Evolutionary conservation across 1,140 invertebrate species (phyloP).

Genomic region (Artemia franciscana): DNA sequence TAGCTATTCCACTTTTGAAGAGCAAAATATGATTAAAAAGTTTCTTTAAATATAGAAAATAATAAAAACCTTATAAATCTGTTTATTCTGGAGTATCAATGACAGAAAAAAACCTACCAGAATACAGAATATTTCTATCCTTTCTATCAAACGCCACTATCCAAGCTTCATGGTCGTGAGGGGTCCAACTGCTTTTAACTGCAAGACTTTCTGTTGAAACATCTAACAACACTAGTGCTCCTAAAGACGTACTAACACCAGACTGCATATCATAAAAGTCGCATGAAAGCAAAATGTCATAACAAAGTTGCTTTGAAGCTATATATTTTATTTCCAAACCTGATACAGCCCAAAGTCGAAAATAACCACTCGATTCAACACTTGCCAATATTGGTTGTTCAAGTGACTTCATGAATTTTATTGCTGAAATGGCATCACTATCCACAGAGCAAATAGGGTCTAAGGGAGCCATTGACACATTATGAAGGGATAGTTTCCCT

Average conservation of each 20-base stretch:
- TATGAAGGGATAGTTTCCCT: constrained; percentile 8
- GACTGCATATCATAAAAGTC: constrained; percentile 37
- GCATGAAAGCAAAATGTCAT: constrained; percentile 34
- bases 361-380: background rate
- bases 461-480: background rate
- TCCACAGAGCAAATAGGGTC: constrained; percentile 4
- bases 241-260: constrained; percentile 50
- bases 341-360: background rate
- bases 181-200: constrained; percentile 27
- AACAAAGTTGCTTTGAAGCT: constrained; percentile 13
- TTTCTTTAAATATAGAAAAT: no score
- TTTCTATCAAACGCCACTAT: constrained; percentile 57
- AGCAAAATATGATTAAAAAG: no score
- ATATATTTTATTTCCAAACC: background rate
- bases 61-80: no score
- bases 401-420: constrained; percentile 1
- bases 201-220: constrained; percentile 19
- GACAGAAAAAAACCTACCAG: no score
- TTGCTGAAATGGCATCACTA: constrained; percentile 3
- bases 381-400: background rate
- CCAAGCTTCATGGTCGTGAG: constrained; percentile 68
- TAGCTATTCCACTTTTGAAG: no score
- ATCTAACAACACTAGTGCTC: constrained; percentile 31
- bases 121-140: constrained; percentile 42
- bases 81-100: no score